Conservation (phyloP, 2,888 invertebrate species). For the Dromius quadrimaculatus region DNA sequence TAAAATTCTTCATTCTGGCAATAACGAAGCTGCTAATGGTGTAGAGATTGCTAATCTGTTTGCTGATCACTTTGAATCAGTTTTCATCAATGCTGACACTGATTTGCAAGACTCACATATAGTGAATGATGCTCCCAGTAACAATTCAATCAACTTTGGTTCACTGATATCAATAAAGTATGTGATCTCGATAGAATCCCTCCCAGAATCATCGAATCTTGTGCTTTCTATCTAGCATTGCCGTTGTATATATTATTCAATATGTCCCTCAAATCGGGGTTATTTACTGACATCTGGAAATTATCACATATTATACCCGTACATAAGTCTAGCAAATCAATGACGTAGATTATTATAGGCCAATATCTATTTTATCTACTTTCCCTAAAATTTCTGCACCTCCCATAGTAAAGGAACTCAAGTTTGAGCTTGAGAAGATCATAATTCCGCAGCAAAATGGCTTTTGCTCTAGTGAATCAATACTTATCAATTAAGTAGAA, state of each 20-base stretch:
- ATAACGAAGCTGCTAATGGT: conserved; percentile 3
- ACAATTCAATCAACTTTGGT: not conserved
- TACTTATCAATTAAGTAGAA: conserved; percentile 53
- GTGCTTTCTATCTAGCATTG: not conserved
- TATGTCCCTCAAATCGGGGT: not conserved
- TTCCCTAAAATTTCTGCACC: no score
- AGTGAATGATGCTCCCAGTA: not conserved
- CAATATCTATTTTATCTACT: no score
- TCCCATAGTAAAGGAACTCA: not conserved
- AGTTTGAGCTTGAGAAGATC: not conserved
- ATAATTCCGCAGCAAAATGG: conserved; percentile 50
- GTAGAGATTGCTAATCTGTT: not conserved
- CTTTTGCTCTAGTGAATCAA: conserved; percentile 42
- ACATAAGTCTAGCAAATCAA: no score
- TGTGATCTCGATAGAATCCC: not conserved
- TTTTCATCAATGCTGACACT: not conserved
- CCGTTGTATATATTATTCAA: not conserved
- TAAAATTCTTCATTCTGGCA: not conserved
- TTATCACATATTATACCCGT: no score
- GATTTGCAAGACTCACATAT: not conserved
- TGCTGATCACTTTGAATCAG: not conserved
- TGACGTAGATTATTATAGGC: no score
- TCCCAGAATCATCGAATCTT: not conserved
- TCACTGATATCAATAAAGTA: not conserved
- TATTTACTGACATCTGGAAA: not conserved